phyloP scores from a whole-genome alignment of 2,113 vertebrate genomes.

The Trochalopteron elliotii region DNA sequence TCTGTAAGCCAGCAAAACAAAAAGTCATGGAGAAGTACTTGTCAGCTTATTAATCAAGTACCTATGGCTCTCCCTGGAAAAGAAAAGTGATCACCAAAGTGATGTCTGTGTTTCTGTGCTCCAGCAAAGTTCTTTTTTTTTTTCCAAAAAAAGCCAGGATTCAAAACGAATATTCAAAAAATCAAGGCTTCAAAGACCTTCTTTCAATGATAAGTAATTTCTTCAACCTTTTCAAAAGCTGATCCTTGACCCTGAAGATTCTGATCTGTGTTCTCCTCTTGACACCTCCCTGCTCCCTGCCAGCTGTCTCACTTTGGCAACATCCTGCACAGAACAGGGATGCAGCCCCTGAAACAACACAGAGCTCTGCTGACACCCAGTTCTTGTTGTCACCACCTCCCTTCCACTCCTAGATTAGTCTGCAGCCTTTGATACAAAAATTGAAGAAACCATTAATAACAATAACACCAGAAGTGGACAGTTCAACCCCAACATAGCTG shows the following conservation, averaged over 20 bases:
- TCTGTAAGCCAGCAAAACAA: neutral
- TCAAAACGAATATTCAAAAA: neutral
- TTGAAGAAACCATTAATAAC: neutral
- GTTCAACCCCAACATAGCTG: neutral
- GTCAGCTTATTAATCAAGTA: neutral
- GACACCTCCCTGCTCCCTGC: neutral
- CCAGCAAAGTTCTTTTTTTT: neutral
- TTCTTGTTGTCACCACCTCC: neutral
- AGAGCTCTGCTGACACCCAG: neutral
- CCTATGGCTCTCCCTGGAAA: neutral
- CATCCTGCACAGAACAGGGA: neutral
- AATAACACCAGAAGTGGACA: neutral
- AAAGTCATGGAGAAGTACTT: neutral
- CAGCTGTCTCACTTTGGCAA: neutral
- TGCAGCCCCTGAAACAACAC: neutral
- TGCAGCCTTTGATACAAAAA: neutral
- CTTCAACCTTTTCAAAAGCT: neutral
- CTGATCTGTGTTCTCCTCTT: rapidly evolving
- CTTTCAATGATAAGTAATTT: neutral
- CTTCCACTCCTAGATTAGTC: neutral
- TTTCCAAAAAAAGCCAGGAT: rapidly evolving
- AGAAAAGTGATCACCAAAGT: neutral
- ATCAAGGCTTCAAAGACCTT: neutral
- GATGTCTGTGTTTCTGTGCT: neutral
- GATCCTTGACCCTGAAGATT: neutral